phyloP scores from a whole-genome alignment of 2,113 vertebrate genomes.

The Pituophis catenifer region DNA sequence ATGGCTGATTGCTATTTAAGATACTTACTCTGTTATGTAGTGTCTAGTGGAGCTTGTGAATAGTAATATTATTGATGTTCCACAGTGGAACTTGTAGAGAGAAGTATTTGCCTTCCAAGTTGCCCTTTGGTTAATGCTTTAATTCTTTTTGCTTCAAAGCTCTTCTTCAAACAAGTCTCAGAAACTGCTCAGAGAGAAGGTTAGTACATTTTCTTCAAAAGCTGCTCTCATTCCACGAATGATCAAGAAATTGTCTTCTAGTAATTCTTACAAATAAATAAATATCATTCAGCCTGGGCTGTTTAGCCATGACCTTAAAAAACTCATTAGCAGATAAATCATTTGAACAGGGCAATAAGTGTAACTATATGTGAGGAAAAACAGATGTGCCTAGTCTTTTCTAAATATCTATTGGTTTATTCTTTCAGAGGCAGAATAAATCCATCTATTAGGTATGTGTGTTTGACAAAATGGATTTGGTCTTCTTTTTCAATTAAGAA shows the following conservation, averaged over 20 bases:
- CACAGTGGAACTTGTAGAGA: background rate
- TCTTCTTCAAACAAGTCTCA: background rate
- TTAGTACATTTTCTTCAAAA: background rate
- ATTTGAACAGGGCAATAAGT: background rate
- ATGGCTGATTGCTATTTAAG: background rate
- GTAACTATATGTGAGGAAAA: background rate
- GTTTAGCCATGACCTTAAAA: background rate
- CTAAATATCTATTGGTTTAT: background rate
- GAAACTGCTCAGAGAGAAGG: background rate
- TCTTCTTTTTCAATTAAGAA: background rate
- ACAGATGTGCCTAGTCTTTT: background rate
- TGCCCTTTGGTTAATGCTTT: background rate
- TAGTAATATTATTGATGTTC: background rate
- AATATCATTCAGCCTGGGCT: background rate
- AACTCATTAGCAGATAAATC: background rate
- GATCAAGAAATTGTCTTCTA: background rate
- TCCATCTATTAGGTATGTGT: background rate
- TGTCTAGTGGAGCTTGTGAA: background rate
- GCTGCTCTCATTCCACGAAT: background rate
- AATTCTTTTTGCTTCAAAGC: background rate
- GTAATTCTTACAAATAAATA: background rate
- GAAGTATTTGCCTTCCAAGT: background rate
- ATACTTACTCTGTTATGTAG: background rate
- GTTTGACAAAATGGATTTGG: background rate
- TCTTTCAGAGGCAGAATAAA: background rate